phyloP scores from a whole-genome alignment of 2,797 vertebrate genomes.

The Malurus leucopterus region DNA sequence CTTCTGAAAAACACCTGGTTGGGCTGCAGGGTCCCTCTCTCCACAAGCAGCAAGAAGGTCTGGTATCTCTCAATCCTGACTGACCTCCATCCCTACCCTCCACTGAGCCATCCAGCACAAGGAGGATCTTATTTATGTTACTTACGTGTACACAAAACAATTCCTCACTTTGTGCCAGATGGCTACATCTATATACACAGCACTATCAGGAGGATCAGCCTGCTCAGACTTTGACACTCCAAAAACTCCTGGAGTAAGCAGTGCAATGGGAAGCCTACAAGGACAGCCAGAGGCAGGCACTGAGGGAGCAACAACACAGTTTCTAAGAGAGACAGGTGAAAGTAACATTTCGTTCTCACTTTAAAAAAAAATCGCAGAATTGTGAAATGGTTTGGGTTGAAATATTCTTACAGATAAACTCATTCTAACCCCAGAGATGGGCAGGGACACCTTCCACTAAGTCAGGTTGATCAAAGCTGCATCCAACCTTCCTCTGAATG shows the following conservation, averaged over 20 bases:
- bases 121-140: background rate
- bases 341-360: background rate
- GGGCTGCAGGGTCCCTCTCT: background rate
- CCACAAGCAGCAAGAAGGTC: background rate
- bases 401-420: background rate
- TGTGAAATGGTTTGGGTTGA: too few species aligned
- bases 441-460: background rate
- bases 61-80: background rate
- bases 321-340: background rate
- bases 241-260: background rate
- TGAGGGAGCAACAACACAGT: background rate
- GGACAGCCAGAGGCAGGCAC: background rate
- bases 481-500: background rate
- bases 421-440: background rate
- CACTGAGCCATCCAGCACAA: background rate
- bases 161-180: background rate
- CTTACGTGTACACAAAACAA: background rate
- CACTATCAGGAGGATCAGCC: background rate
- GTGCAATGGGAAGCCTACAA: background rate
- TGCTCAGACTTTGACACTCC: background rate
- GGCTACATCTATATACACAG: background rate
- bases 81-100: background rate
- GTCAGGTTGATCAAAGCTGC: background rate
- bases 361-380: background rate
- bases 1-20: background rate